Evolutionary conservation across 2,888 invertebrate species (phyloP).

Genomic region (Phortica okadai): DNA sequence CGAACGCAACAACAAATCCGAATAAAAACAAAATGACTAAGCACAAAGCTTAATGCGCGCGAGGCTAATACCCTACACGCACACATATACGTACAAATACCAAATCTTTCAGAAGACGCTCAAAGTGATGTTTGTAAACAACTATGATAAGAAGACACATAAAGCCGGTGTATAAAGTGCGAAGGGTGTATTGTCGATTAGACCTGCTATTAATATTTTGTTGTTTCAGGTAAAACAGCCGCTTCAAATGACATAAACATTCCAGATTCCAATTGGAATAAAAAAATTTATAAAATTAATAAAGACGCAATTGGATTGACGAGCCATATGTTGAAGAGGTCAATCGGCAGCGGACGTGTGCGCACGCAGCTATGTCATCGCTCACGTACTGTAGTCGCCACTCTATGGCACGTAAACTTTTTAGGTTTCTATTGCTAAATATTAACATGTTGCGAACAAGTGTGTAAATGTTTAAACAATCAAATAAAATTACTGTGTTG

Average conservation of each 20-base stretch:
- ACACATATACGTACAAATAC: conserved; percentile 28
- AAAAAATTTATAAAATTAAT: not conserved
- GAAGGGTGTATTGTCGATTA: not conserved
- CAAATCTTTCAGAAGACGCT: not conserved
- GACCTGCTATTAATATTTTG: not conserved
- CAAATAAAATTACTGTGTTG: not conserved
- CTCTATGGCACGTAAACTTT: conserved; percentile 4
- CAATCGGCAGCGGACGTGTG: not conserved
- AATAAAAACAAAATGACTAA: conserved; percentile 59
- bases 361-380: not conserved
- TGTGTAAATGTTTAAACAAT: not conserved
- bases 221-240: not conserved
- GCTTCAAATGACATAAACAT: no score
- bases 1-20: not conserved
- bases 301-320: not conserved
- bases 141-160: conserved; percentile 14
- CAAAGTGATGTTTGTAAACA: conserved; percentile 26
- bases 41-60: conserved; percentile 49
- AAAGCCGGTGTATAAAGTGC: no score
- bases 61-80: conserved; percentile 14
- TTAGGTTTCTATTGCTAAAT: conserved; percentile 48
- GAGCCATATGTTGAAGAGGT: not conserved
- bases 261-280: no score
- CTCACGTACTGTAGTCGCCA: not conserved
- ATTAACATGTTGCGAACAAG: conserved; percentile 28